Percentiles rank a stretch among this genome's conserved stretches.
phyloP scores from a whole-genome alignment of 2,113 vertebrate species.

The Trematomus loennbergii region DNA sequence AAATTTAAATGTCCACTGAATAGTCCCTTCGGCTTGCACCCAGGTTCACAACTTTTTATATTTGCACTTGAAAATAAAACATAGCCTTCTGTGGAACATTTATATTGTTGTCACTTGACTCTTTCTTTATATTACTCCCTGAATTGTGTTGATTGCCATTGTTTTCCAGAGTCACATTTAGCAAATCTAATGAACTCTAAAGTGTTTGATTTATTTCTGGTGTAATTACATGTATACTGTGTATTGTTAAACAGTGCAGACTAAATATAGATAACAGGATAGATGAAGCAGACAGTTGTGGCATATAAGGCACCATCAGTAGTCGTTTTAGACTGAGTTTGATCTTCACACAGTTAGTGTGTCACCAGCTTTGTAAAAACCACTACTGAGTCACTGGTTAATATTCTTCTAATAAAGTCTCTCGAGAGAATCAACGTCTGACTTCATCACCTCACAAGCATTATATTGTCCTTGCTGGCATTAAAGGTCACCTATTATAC shows the following conservation, averaged over 20 bases:
- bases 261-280: no score
- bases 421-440: constrained; percentile 5
- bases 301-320: constrained; percentile 3
- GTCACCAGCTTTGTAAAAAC: constrained; percentile 16
- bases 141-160: no score
- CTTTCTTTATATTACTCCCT: no score
- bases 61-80: no score
- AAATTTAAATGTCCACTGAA: no score
- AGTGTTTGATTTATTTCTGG: no score
- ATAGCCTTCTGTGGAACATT: no score
- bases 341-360: constrained; percentile 11
- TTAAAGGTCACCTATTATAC: neutral
- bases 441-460: constrained; percentile 14
- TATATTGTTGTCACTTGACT: no score
- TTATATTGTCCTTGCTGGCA: constrained; percentile 29
- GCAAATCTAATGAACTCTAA: no score
- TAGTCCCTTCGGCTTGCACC: no score
- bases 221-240: neutral
- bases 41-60: no score
- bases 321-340: neutral
- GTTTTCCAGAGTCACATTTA: no score
- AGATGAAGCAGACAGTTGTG: constrained; percentile 15
- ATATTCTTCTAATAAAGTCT: neutral
- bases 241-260: constrained; percentile 15
- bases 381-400: constrained; percentile 16